These are phyloP conservation scores for Lasioglossum baleicum DNA, from an alignment of 1,140 invertebrate genomes.

Conservation along the genomic window DNA sequence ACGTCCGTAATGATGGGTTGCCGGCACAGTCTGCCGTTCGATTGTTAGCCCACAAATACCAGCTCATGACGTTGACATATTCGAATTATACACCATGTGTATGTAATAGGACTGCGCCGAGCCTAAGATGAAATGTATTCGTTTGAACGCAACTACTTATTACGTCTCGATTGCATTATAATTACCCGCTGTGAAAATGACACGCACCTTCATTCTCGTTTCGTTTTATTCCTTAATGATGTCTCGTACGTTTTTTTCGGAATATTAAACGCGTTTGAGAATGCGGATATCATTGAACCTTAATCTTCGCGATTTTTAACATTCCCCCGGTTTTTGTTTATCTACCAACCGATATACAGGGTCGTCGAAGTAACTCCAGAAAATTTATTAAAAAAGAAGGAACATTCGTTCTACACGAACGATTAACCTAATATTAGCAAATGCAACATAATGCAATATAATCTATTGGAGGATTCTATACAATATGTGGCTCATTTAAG, in stretches of 20 bases:
- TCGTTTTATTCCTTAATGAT: neutral
- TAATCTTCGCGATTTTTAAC: neutral
- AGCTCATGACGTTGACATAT: slow-evolving; percentile 38
- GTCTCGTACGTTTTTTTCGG: neutral
- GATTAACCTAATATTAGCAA: no score
- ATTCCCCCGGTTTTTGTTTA: neutral
- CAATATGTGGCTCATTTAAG: no score
- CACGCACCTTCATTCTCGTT: neutral
- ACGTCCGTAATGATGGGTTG: slow-evolving; percentile 28
- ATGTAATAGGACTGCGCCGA: slow-evolving; percentile 16
- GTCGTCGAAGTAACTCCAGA: no score
- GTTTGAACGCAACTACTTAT: slow-evolving; percentile 23
- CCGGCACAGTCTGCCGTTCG: slow-evolving; percentile 4
- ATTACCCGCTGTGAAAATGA: slow-evolving; percentile 9
- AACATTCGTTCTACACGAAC: no score
- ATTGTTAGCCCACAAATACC: slow-evolving; percentile 24
- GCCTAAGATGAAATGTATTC: slow-evolving; percentile 26
- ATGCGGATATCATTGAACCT: neutral
- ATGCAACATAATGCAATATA: no score
- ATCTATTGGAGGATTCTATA: no score
- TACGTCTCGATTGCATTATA: slow-evolving; percentile 22
- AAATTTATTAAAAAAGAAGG: no score
- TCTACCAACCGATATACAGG: no score
- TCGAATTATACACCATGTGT: slow-evolving; percentile 32
- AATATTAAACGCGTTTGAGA: slow-evolving; percentile 2